These are phyloP conservation scores for Cotesia chilonis DNA, from an alignment of 1,140 invertebrate species.

Conservation along the genomic window DNA sequence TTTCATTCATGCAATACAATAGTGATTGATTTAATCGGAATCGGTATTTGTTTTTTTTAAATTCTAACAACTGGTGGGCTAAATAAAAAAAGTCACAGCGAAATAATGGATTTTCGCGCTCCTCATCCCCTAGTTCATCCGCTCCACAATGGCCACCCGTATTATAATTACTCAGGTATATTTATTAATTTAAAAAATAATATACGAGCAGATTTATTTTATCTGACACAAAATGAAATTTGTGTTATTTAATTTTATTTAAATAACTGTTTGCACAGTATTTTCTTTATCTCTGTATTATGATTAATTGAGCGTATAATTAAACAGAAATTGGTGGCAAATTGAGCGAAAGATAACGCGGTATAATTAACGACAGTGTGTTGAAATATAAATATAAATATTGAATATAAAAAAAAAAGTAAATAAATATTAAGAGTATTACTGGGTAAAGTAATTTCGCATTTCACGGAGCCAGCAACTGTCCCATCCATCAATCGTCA, in stretches of 20 bases:
- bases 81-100: neutral
- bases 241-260: neutral
- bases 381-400: conserved; percentile 14
- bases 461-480: neutral
- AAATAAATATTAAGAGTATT: neutral
- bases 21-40: neutral
- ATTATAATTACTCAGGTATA: conserved; percentile 60
- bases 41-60: neutral
- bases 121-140: conserved; percentile 61
- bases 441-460: neutral
- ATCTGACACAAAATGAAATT: neutral
- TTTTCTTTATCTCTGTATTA: conserved; percentile 1
- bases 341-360: too few relatives aligned
- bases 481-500: conserved; percentile 18
- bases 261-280: neutral
- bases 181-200: neutral
- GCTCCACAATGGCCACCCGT: conserved; percentile 58
- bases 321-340: too few relatives aligned
- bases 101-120: conserved; percentile 61
- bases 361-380: neutral
- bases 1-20: neutral
- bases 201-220: neutral
- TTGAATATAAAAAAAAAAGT: neutral
- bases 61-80: neutral
- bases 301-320: neutral